Base-by-base conservation (phyloP, 1,140 invertebrate species). In the Trissolcus basalis region DNA sequence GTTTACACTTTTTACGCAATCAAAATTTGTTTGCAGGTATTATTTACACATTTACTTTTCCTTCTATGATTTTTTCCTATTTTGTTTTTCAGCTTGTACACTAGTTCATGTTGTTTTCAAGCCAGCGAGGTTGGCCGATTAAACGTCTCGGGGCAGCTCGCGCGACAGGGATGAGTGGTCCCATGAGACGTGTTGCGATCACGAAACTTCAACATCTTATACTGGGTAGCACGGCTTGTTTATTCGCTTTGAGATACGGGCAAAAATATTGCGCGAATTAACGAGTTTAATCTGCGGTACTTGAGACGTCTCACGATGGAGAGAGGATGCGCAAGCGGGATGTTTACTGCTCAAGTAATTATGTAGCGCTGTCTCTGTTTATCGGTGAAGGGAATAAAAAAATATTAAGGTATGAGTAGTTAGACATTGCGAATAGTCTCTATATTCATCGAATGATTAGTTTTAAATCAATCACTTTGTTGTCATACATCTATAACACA, bases 141-240 rank as follows among this genome's bases (percentile, higher is more conserved):
- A 67, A 78, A 74, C 70, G 70, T 74, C 67, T 74, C 53, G 61
- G 65, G 49, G 53, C 41, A 55, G 55, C 60, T 69, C 60, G 48
- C 41, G 43, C 59, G 70, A 61, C 64, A 51, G 39, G 67, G 60
- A 75, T 58, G 71, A 75, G 67, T 63, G 59, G 53, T 67, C 68
- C 68, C 68, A 35, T 32, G 75, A 58, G 75, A 72, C 54, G 35
- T 39, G 69, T 69, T 61, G 75, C 68, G 68, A 72, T 72, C 75
- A 61, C 64, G 69, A 77, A 77, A 64, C 63, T 74, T 76, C 77
- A 72, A 75, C 74, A 71, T 77, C 75, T 72, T 76, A 44, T 14
- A 32, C 27, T 7, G 14, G 67, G 56, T 60, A 47, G 54, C 63
- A 51, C 35, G 51, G 27, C 64, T 74, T 70, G 67, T 80, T 68